These are phyloP conservation scores for Eurytoma californica DNA, from an alignment of 2,888 invertebrate species.

Conservation along the genomic window DNA sequence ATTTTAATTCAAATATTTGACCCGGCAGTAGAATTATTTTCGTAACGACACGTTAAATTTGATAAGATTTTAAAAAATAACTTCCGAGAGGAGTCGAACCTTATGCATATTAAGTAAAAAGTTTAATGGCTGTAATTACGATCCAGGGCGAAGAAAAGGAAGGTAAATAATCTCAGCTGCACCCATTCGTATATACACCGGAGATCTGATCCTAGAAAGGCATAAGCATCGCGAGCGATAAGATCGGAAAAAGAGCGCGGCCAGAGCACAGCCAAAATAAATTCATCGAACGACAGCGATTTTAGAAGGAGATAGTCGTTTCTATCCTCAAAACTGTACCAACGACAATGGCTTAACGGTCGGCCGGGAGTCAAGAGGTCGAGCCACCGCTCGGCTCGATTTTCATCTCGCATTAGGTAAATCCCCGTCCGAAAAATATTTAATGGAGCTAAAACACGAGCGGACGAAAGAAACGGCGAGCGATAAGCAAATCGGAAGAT, in stretches of 20 bases:
- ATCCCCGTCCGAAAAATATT: conserved; percentile 45
- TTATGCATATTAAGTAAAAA: too few species aligned
- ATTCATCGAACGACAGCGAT: conserved; percentile 31
- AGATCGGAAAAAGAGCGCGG: not conserved
- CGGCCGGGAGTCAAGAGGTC: conserved; percentile 25
- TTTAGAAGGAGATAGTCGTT: conserved; percentile 6
- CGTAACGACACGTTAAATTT: too few species aligned
- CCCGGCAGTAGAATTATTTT: too few species aligned
- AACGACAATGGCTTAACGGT: conserved; percentile 44
- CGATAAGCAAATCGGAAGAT: conserved; percentile 52
- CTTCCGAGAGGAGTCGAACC: too few species aligned
- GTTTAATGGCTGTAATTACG: not conserved
- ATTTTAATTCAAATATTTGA: too few species aligned
- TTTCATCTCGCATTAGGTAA: conserved; percentile 50
- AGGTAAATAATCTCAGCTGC: not conserved
- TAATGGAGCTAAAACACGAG: conserved; percentile 38
- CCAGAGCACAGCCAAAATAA: not conserved
- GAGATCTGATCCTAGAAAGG: too few species aligned
- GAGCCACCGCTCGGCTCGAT: conserved; percentile 39
- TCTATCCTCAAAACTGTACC: conserved; percentile 34
- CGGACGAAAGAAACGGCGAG: conserved; percentile 15
- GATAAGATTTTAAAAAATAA: too few species aligned
- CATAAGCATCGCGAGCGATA: not conserved
- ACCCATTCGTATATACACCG: not conserved
- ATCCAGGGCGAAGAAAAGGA: not conserved